Evolutionary conservation across 2,113 vertebrate genomes (phyloP).

Genomic region (Epinephelus lanceolatus): DNA sequence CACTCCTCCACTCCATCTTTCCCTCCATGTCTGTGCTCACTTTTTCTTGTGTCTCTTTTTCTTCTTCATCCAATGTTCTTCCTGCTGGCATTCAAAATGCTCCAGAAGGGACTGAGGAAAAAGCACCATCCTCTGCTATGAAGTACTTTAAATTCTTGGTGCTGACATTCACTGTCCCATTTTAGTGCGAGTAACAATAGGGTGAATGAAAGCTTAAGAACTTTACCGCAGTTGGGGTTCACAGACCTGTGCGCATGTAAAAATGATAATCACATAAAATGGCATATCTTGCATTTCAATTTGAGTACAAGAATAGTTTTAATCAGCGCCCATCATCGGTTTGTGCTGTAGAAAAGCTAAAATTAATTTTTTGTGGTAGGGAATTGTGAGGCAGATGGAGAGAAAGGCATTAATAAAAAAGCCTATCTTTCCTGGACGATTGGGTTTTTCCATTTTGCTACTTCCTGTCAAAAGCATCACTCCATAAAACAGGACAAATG

Average conservation of each 20-base stretch:
- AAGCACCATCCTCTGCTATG: constrained; percentile 54
- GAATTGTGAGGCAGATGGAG: constrained; percentile 54
- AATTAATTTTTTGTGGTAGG: constrained; percentile 71
- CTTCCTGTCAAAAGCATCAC: constrained; percentile 71
- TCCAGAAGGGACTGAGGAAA: constrained; percentile 66
- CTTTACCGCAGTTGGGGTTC: constrained; percentile 5
- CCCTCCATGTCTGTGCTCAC: constrained; percentile 46
- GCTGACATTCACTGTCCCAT: constrained; percentile 51
- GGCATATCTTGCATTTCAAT: constrained; percentile 73
- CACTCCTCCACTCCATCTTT: constrained; percentile 42
- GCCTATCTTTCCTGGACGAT: constrained; percentile 61
- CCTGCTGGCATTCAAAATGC: constrained; percentile 56
- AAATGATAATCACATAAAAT: constrained; percentile 66
- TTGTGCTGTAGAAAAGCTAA: constrained; percentile 9
- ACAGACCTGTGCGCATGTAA: constrained; percentile 32
- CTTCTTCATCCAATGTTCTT: constrained; percentile 58
- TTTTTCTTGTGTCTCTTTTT: constrained; percentile 46
- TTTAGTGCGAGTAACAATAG: constrained; percentile 62
- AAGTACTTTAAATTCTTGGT: constrained; percentile 57
- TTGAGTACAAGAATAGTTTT: constrained; percentile 73
- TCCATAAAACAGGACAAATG: constrained; percentile 78
- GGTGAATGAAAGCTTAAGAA: constrained; percentile 66
- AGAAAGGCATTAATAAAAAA: constrained; percentile 61
- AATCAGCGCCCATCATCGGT: constrained; percentile 67
- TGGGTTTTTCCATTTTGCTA: constrained; percentile 75